These are phyloP conservation scores for Gadus macrocephalus DNA, from an alignment of 2,113 vertebrate species.

Conservation along the genomic window DNA sequence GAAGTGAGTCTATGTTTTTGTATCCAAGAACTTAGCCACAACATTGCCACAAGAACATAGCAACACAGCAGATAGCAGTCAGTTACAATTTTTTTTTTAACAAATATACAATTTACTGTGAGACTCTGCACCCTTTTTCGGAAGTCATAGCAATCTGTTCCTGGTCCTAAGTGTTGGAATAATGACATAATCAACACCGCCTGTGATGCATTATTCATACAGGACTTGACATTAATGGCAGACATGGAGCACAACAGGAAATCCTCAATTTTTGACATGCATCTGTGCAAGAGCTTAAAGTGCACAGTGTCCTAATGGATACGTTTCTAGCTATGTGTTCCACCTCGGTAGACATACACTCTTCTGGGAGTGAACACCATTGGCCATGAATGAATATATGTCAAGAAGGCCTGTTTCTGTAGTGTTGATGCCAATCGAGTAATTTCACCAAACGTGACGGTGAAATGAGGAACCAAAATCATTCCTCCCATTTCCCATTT, in stretches of 20 bases:
- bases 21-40: no score
- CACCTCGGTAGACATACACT: constrained; percentile 4
- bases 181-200: constrained; percentile 40
- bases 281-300: constrained; percentile 49
- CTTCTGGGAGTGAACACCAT: constrained; percentile 8
- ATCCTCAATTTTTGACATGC: constrained; percentile 41
- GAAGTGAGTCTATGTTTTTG: no score
- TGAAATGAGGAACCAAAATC: no score
- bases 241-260: constrained; percentile 44
- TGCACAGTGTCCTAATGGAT: constrained; percentile 17
- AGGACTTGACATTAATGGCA: constrained; percentile 33
- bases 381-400: background rate
- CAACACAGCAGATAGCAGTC: constrained; percentile 29
- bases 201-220: constrained; percentile 31
- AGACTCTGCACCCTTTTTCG: background rate
- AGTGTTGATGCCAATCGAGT: no score
- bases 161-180: constrained; percentile 7
- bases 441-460: no score
- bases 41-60: no score
- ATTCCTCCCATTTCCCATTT: no score
- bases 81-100: constrained; percentile 21
- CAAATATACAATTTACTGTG: no score
- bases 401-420: background rate
- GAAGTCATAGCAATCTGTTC: no score
- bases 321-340: constrained; percentile 28